These are phyloP conservation scores for Rhopalosiphum padi DNA, from an alignment of 1,140 invertebrate genomes.

Conservation along the genomic window DNA sequence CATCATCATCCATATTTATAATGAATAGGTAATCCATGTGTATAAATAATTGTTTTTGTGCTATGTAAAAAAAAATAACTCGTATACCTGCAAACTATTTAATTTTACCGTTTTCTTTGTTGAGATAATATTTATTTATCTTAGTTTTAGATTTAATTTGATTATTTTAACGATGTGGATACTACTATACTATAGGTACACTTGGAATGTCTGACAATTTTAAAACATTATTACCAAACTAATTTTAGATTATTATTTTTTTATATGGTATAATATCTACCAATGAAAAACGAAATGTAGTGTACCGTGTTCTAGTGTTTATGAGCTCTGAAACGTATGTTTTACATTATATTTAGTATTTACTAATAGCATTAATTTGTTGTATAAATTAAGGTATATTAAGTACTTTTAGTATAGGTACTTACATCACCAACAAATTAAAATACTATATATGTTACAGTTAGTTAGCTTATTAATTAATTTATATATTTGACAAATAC, in stretches of 20 bases:
- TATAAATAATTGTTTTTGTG: not conserved
- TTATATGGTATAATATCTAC: not conserved
- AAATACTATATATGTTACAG: too few relatives aligned
- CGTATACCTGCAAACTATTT: too few relatives aligned
- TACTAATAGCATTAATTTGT: not conserved
- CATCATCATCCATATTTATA: not conserved
- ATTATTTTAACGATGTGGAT: not conserved
- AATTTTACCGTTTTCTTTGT: not conserved
- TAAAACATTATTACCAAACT: not conserved
- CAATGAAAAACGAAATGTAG: not conserved
- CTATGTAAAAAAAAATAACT: not conserved
- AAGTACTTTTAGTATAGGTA: not conserved
- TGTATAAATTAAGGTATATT: not conserved
- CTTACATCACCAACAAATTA: not conserved
- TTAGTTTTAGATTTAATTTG: not conserved
- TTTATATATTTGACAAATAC: not conserved
- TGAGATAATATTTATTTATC: not conserved
- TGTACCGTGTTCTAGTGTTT: not conserved
- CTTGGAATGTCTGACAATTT: not conserved
- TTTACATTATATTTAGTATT: not conserved
- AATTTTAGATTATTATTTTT: not conserved
- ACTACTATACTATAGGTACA: not conserved
- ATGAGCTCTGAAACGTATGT: not conserved
- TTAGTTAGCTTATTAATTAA: too few relatives aligned
- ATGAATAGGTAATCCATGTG: not conserved